A percentile compares a stretch with the other conserved stretches of the same genome.
These are phyloP conservation scores for Sesia apiformis DNA, from an alignment of 2,888 invertebrate genomes.

Conservation along the genomic window DNA sequence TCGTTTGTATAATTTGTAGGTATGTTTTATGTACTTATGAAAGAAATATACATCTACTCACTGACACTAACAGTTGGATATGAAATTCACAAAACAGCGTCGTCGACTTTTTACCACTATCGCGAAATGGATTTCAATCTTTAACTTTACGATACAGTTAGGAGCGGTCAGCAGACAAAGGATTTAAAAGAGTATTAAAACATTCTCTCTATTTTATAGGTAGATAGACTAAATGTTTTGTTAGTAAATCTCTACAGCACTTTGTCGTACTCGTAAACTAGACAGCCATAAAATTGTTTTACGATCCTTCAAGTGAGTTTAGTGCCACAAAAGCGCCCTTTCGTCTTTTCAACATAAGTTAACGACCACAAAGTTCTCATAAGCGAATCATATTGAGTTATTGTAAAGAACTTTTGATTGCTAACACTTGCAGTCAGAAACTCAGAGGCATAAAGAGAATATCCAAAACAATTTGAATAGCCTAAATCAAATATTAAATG, in stretches of 20 bases:
- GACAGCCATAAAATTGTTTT: slow-evolving; percentile 23
- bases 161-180: not conserved
- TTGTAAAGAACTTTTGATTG: too few species aligned
- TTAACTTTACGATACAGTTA: slow-evolving; percentile 7
- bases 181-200: too few species aligned
- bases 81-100: slow-evolving; percentile 13
- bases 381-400: not conserved
- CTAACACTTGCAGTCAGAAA: too few species aligned
- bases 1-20: not conserved
- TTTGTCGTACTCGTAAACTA: slow-evolving; percentile 29
- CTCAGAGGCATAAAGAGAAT: too few species aligned
- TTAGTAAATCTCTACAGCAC: slow-evolving; percentile 23
- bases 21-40: not conserved
- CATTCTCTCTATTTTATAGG: too few species aligned
- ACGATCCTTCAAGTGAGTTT: slow-evolving; percentile 16
- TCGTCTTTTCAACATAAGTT: slow-evolving; percentile 13
- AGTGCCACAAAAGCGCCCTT: slow-evolving; percentile 12
- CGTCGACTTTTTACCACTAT: slow-evolving; percentile 18
- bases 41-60: not conserved
- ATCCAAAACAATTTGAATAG: too few species aligned
- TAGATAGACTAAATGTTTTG: not conserved
- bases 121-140: slow-evolving; percentile 5
- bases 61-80: not conserved
- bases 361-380: slow-evolving; percentile 5
- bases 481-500: not conserved